Evolutionary conservation across 2,888 invertebrate species (phyloP).

Genomic region (Oxycera nigricornis): DNA sequence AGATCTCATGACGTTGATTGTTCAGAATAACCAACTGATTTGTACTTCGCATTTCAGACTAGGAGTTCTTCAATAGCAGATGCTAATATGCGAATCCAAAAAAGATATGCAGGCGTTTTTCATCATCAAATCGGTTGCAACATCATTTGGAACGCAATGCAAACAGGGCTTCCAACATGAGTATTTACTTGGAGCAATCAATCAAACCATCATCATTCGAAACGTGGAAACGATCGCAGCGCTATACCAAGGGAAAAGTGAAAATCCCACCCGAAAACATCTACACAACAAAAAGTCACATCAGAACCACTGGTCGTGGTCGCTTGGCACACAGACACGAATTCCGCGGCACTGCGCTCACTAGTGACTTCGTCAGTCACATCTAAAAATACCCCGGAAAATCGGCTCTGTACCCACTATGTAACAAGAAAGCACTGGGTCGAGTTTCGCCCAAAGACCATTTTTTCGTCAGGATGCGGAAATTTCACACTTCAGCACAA

Average conservation of each 20-base stretch:
- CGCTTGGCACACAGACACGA: constrained; percentile 42
- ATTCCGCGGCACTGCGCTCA: constrained; percentile 47
- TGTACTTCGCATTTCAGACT: too few species aligned
- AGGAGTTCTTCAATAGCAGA: too few species aligned
- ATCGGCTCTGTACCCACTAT: constrained; percentile 48
- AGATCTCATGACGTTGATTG: too few species aligned
- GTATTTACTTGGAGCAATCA: too few species aligned
- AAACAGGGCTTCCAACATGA: too few species aligned
- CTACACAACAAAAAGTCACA: constrained; percentile 19
- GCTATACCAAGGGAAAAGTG: not conserved
- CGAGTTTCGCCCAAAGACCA: constrained; percentile 42
- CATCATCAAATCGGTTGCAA: too few species aligned
- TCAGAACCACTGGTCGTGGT: constrained; percentile 34
- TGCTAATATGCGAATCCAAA: too few species aligned
- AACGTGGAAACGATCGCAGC: too few species aligned
- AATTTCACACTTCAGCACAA: constrained; percentile 51
- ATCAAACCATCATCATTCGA: too few species aligned
- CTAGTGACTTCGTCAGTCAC: constrained; percentile 28
- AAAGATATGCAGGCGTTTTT: too few species aligned
- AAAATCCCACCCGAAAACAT: constrained; percentile 1
- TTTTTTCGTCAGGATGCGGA: constrained; percentile 52
- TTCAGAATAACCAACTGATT: too few species aligned
- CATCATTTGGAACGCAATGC: too few species aligned
- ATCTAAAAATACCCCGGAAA: constrained; percentile 50
- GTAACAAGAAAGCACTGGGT: constrained; percentile 47